phyloP scores from a whole-genome alignment of 2,888 invertebrate genomes.

The Pherbina coryleti region DNA sequence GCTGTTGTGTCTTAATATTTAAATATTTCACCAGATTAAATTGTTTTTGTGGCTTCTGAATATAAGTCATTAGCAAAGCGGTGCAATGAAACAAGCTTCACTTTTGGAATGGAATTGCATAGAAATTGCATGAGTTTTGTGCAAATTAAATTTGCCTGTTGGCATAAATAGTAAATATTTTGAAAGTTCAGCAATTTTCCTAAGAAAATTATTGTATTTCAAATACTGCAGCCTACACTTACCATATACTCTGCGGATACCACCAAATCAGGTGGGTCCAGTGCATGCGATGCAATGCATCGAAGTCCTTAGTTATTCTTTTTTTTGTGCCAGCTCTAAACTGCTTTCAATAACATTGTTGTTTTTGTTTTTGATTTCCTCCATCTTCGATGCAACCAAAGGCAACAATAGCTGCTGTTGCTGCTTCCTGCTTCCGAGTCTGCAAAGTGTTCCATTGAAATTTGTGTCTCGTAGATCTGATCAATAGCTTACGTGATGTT shows the following conservation, averaged over 20 bases:
- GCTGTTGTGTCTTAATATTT: background rate
- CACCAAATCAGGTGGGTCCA: no score
- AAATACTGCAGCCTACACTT: background rate
- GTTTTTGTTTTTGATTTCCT: background rate
- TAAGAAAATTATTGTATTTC: background rate
- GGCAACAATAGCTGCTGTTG: background rate
- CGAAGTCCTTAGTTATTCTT: no score
- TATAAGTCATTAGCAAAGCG: background rate
- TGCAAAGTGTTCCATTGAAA: slow-evolving; percentile 53
- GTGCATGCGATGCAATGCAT: no score
- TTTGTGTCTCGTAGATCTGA: slow-evolving; percentile 65
- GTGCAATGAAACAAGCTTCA: background rate
- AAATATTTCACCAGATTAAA: slow-evolving; percentile 18
- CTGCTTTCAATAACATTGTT: background rate
- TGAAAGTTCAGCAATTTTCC: background rate
- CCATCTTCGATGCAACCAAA: slow-evolving; percentile 8
- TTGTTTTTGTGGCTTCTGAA: background rate
- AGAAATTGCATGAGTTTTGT: background rate
- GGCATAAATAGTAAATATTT: background rate
- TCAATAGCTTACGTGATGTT: slow-evolving; percentile 63
- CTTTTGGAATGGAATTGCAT: background rate
- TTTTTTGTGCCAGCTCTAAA: background rate
- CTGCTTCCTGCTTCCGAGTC: background rate
- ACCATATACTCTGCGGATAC: no score
- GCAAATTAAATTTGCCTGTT: background rate